Conservation (phyloP, 2,797 vertebrate species). For the Echiichthys vipera region DNA sequence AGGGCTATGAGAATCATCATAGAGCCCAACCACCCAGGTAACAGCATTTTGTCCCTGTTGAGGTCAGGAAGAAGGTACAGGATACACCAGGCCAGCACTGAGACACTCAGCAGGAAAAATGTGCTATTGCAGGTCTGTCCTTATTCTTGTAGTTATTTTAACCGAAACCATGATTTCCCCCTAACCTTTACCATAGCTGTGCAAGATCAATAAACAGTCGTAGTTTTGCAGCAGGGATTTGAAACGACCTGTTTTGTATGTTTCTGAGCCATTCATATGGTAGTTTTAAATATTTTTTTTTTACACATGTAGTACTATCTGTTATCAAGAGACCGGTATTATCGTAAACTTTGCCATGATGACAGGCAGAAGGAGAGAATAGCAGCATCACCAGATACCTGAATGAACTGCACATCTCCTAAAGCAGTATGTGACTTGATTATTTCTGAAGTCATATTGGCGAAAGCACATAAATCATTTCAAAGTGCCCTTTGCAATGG, state of each 20-base stretch:
- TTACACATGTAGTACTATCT: neutral
- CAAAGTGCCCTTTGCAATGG: constrained; percentile 39
- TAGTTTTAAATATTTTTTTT: neutral
- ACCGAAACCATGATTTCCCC: too few relatives aligned
- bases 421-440: constrained; percentile 24
- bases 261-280: neutral
- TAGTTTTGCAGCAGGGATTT: too few relatives aligned
- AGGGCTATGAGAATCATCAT: too few relatives aligned
- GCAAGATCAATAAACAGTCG: too few relatives aligned
- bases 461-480: constrained; percentile 51
- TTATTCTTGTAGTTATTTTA: too few relatives aligned
- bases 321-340: constrained; percentile 6
- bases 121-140: too few relatives aligned
- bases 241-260: neutral
- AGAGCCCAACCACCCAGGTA: too few relatives aligned
- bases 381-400: constrained; percentile 33
- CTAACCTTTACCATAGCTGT: too few relatives aligned
- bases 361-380: constrained; percentile 42
- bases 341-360: constrained; percentile 11
- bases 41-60: too few relatives aligned
- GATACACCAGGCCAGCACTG: too few relatives aligned
- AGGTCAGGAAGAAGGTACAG: too few relatives aligned
- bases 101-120: too few relatives aligned
- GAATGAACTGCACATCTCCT: constrained; percentile 41
- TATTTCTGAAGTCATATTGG: constrained; percentile 42